phyloP scores from a whole-genome alignment of 2,797 vertebrate genomes.

The Linurgus olivaceus region DNA sequence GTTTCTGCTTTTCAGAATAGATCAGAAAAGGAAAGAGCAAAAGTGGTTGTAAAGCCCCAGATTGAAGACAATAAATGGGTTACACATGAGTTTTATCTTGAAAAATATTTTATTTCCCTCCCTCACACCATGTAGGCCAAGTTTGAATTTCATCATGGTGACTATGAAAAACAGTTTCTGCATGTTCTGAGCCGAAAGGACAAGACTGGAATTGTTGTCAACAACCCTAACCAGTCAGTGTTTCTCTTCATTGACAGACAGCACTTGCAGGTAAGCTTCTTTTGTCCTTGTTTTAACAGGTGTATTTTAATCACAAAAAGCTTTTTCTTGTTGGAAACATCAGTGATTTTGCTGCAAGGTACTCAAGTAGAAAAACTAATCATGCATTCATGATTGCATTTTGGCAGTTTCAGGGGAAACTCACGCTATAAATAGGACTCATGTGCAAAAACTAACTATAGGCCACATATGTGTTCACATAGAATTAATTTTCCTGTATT shows the following conservation, averaged over 20 bases:
- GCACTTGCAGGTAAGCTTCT: constrained; percentile 92
- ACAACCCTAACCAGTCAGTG: constrained; percentile 98
- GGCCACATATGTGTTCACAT: neutral
- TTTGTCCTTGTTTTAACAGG: neutral
- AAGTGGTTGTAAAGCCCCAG: neutral
- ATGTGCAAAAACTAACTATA: accelerated
- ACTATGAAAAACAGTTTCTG: constrained; percentile 99
- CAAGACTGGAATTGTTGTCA: constrained; percentile 99
- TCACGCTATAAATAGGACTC: neutral
- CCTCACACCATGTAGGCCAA: constrained; percentile 82
- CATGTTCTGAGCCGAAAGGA: constrained; percentile 97
- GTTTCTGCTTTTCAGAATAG: neutral
- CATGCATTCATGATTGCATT: neutral
- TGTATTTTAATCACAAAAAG: neutral
- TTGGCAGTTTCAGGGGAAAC: neutral
- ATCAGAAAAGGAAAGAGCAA: neutral
- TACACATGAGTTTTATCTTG: neutral
- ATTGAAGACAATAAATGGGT: neutral
- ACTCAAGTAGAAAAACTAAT: neutral
- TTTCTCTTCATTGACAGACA: constrained; percentile 99
- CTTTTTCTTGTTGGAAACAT: neutral
- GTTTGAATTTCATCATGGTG: constrained; percentile 99
- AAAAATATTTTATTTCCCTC: neutral
- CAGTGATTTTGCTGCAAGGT: neutral
- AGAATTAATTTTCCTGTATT: neutral